phyloP scores from a whole-genome alignment of 2,888 invertebrate genomes.

The Euproctis similis region DNA sequence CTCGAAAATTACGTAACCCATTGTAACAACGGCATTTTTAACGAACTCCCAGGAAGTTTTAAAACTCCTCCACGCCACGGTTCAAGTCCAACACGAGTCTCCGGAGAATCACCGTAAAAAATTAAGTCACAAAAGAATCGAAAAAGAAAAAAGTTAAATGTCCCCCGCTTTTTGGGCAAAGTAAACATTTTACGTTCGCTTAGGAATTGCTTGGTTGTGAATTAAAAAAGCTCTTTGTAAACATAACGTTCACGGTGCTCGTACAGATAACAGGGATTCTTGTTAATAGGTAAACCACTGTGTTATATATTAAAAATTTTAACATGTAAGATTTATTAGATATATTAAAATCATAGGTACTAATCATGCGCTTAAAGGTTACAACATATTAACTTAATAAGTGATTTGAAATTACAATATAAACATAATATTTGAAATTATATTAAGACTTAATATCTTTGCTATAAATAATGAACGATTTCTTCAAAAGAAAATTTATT shows the following conservation, averaged over 20 bases:
- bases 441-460: no score
- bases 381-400: no score
- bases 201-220: slow-evolving; percentile 44
- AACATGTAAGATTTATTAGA: no score
- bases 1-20: slow-evolving; percentile 57
- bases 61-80: slow-evolving; percentile 48
- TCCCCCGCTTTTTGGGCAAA: slow-evolving; percentile 48
- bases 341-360: no score
- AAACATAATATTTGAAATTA: no score
- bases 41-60: slow-evolving; percentile 62
- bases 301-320: no score
- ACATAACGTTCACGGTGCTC: slow-evolving; percentile 17
- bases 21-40: slow-evolving; percentile 69
- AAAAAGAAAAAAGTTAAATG: slow-evolving; percentile 60
- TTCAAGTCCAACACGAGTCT: slow-evolving; percentile 57
- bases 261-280: slow-evolving; percentile 25
- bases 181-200: slow-evolving; percentile 69
- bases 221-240: slow-evolving; percentile 44
- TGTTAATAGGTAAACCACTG: no score
- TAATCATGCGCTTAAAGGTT: no score
- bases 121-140: slow-evolving; percentile 62
- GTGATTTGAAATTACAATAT: no score
- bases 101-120: slow-evolving; percentile 60
- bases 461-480: no score
- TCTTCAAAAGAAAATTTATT: no score